phyloP scores from a whole-genome alignment of 1,140 invertebrate genomes.

The Anadara kagoshimensis region DNA sequence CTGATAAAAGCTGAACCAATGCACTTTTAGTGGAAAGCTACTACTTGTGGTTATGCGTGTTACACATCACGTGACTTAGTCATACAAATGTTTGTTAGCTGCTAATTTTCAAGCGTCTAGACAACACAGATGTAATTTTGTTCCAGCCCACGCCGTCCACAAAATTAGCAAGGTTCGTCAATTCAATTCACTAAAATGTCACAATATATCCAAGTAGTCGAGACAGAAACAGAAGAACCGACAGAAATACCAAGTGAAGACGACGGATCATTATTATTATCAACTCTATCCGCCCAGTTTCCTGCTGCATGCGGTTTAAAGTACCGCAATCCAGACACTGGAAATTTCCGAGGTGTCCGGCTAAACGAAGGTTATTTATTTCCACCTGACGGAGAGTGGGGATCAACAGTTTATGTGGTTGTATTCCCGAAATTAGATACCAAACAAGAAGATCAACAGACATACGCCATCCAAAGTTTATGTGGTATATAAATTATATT shows the following conservation, averaged over 20 bases:
- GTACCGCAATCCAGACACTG: conserved; percentile 90
- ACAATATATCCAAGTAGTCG: conserved; percentile 76
- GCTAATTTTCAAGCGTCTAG: no score
- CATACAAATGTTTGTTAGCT: no score
- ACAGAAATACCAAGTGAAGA: conserved; percentile 94
- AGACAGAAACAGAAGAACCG: conserved; percentile 92
- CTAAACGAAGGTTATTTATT: conserved; percentile 90
- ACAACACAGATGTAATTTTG: no score
- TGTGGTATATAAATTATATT: neutral
- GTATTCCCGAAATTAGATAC: conserved; percentile 90
- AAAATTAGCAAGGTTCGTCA: no score
- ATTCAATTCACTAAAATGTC: conserved; percentile 43
- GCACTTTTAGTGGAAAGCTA: no score
- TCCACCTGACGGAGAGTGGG: conserved; percentile 90
- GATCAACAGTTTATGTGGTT: conserved; percentile 90
- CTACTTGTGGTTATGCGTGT: no score
- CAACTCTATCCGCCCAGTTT: conserved; percentile 92
- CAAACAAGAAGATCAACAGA: neutral
- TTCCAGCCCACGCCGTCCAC: no score
- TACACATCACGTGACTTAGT: no score
- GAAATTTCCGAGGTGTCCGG: conserved; percentile 89
- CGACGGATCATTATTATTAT: conserved; percentile 89
- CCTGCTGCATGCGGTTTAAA: conserved; percentile 95
- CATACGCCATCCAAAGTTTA: conserved; percentile 5
- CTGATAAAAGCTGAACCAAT: no score